These are phyloP conservation scores for Lasioglossum malachurum DNA, from an alignment of 2,888 invertebrate genomes.

Conservation along the genomic window DNA sequence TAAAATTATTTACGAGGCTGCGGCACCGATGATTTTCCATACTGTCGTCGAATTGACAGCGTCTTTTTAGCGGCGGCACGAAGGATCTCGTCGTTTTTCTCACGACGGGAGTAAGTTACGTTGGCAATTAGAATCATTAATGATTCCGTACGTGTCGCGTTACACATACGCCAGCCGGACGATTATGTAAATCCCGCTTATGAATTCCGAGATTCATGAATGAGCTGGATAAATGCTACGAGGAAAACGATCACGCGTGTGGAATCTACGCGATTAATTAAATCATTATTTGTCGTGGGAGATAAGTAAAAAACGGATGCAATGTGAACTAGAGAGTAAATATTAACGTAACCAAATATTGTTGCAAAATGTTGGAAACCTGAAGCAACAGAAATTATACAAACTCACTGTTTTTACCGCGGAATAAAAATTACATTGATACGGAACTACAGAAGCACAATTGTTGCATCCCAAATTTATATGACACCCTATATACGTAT, in stretches of 20 bases:
- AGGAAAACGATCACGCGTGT: conserved; percentile 19
- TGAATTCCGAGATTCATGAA: conserved; percentile 34
- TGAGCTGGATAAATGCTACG: conserved; percentile 13
- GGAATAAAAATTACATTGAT: too few relatives aligned
- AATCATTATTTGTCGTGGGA: neutral
- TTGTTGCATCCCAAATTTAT: neutral
- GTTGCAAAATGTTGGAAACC: neutral
- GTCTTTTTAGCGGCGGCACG: neutral
- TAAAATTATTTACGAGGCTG: conserved; percentile 28
- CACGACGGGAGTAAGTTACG: neutral
- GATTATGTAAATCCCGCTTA: neutral
- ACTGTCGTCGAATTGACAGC: neutral
- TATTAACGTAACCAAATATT: neutral
- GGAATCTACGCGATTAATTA: conserved; percentile 16
- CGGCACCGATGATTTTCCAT: neutral
- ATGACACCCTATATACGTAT: neutral
- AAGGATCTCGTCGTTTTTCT: neutral
- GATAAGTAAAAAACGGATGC: neutral
- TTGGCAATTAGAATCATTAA: neutral
- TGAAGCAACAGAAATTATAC: neutral
- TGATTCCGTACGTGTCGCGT: neutral
- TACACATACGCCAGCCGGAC: conserved; percentile 4
- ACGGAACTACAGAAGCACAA: too few relatives aligned
- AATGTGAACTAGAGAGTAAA: neutral
- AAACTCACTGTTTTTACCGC: too few relatives aligned